phyloP scores from a whole-genome alignment of 1,140 invertebrate genomes.

The Arctopsyche grandis region DNA sequence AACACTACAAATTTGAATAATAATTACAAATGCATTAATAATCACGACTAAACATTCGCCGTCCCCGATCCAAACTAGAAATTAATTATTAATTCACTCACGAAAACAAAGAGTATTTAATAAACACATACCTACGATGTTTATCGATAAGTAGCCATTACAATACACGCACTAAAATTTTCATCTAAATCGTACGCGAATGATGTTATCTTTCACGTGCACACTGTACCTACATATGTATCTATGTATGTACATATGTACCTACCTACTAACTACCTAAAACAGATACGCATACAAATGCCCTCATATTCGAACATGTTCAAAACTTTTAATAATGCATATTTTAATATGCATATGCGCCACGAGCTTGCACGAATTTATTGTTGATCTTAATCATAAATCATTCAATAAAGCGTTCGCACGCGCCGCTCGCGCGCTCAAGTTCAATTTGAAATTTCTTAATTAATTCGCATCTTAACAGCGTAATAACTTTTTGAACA shows the following conservation, averaged over 20 bases:
- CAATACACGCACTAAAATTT: background rate
- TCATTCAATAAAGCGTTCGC: constrained; percentile 1
- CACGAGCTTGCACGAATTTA: background rate
- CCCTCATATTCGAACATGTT: background rate
- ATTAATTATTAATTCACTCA: too few relatives aligned
- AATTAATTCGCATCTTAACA: background rate
- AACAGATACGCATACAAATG: constrained; percentile 2
- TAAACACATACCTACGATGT: background rate
- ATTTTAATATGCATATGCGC: constrained; percentile 3
- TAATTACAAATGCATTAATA: too few relatives aligned
- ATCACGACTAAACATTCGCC: too few relatives aligned
- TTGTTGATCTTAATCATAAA: constrained; percentile 19
- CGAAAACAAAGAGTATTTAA: too few relatives aligned
- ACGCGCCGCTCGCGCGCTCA: background rate
- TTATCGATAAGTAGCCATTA: too few relatives aligned
- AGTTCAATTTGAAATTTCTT: constrained; percentile 3
- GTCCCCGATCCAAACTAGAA: too few relatives aligned
- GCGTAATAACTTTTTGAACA: background rate
- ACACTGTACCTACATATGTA: constrained; percentile 11
- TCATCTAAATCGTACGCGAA: background rate
- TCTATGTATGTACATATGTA: too few relatives aligned
- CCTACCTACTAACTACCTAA: too few relatives aligned
- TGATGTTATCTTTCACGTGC: background rate
- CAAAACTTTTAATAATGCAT: constrained; percentile 18
- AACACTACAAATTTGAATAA: too few relatives aligned